Evolutionary conservation across 2,797 vertebrate species (phyloP).

Genomic region (Semotilus atromaculatus): DNA sequence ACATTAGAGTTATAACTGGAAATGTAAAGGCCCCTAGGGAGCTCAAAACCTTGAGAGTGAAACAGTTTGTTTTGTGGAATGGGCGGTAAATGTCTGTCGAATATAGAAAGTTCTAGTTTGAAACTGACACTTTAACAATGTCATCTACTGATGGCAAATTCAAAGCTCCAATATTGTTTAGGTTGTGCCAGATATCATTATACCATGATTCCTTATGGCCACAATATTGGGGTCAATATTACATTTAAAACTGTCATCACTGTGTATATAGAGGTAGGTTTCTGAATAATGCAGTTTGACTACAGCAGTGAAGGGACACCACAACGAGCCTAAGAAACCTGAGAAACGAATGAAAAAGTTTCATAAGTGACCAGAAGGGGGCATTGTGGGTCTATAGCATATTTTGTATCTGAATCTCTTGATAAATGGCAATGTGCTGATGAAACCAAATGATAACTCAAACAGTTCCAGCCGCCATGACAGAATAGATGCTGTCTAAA

Average conservation of each 20-base stretch:
- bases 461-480: constrained; percentile 51
- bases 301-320: neutral
- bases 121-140: neutral
- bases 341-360: neutral
- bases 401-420: constrained; percentile 16
- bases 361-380: constrained; percentile 55
- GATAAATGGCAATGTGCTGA: constrained; percentile 57
- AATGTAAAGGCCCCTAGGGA: neutral
- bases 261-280: neutral
- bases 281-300: neutral
- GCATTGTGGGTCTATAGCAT: constrained; percentile 58
- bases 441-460: constrained; percentile 63
- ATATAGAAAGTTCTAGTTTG: constrained; percentile 1
- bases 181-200: neutral
- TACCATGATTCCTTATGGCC: neutral
- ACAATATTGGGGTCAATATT: neutral
- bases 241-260: neutral
- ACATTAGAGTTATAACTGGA: neutral
- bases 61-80: constrained; percentile 26
- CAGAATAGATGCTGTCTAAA: constrained; percentile 32
- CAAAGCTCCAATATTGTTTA: neutral
- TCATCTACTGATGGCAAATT: neutral
- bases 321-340: too few species aligned
- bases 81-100: neutral
- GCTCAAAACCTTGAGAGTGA: neutral